Percentiles rank a stretch among this genome's conserved stretches.
These are phyloP conservation scores for Pachypeltis micranthus DNA, from an alignment of 1,140 invertebrate species.

Conservation along the genomic window DNA sequence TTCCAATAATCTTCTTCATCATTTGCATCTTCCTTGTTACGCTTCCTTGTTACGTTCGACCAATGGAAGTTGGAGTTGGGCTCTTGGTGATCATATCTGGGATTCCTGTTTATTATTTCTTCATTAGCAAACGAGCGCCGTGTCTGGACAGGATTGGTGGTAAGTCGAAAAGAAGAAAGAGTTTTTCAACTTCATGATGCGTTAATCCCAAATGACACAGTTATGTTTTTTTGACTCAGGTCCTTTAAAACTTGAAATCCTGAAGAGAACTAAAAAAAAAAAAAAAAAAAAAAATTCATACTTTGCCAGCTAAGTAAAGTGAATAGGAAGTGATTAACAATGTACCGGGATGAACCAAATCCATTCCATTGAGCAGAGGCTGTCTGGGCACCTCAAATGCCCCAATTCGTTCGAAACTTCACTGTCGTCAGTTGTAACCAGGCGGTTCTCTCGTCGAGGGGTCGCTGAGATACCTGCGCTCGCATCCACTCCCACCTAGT, in stretches of 20 bases:
- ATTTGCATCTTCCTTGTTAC: constrained; percentile 73
- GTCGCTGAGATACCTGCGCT: no score
- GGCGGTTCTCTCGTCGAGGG: no score
- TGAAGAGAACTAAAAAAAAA: background rate
- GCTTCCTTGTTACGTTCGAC: constrained; percentile 63
- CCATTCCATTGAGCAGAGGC: no score
- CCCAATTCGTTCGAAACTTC: no score
- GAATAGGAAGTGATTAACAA: background rate
- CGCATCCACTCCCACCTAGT: no score
- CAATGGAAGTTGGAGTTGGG: constrained; percentile 72
- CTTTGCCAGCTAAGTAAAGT: background rate
- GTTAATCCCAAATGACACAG: background rate
- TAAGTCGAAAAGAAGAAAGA: constrained; percentile 17
- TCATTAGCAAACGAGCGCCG: constrained; percentile 65
- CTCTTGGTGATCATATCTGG: constrained; percentile 71
- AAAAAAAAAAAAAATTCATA: background rate
- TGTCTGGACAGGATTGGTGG: constrained; percentile 29
- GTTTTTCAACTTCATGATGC: background rate
- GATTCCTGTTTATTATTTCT: constrained; percentile 81
- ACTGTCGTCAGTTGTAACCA: no score
- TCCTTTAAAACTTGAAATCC: background rate
- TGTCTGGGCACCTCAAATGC: no score
- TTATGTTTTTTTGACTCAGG: background rate
- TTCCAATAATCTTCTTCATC: constrained; percentile 73
- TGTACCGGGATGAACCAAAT: background rate